phyloP scores from a whole-genome alignment of 2,797 vertebrate genomes.

The Characodon lateralis region DNA sequence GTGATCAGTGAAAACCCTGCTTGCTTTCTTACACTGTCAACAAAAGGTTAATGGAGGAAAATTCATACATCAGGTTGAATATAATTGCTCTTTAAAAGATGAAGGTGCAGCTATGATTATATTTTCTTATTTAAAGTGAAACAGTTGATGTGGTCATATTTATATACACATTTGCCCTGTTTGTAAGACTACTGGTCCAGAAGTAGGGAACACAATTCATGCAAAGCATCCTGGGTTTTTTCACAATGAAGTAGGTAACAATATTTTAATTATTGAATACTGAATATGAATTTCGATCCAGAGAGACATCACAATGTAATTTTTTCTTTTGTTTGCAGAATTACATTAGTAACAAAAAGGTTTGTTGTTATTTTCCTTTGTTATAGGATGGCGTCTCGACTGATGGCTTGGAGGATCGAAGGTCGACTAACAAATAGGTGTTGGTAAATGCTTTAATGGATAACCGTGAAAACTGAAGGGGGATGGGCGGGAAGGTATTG shows the following conservation, averaged over 20 bases:
- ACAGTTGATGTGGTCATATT: background rate
- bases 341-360: background rate
- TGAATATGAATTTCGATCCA: background rate
- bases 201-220: background rate
- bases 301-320: too few relatives aligned
- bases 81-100: too few relatives aligned
- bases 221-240: background rate
- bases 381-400: background rate
- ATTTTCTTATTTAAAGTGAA: background rate
- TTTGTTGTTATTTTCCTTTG: too few relatives aligned
- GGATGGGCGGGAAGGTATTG: background rate
- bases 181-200: background rate
- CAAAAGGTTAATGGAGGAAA: background rate
- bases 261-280: background rate
- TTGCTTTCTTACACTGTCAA: background rate
- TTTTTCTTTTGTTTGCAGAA: background rate
- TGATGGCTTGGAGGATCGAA: background rate
- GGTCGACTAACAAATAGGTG: background rate
- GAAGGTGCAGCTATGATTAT: too few relatives aligned
- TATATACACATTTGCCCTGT: background rate
- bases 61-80: background rate
- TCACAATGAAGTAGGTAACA: background rate
- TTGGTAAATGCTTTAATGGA: background rate
- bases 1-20: background rate
- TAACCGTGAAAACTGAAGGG: background rate